A percentile compares a stretch with the other conserved stretches of the same genome.
Evolutionary conservation across 2,113 vertebrate species (phyloP).

Genomic region (Thalassarche chlororhynchos): DNA sequence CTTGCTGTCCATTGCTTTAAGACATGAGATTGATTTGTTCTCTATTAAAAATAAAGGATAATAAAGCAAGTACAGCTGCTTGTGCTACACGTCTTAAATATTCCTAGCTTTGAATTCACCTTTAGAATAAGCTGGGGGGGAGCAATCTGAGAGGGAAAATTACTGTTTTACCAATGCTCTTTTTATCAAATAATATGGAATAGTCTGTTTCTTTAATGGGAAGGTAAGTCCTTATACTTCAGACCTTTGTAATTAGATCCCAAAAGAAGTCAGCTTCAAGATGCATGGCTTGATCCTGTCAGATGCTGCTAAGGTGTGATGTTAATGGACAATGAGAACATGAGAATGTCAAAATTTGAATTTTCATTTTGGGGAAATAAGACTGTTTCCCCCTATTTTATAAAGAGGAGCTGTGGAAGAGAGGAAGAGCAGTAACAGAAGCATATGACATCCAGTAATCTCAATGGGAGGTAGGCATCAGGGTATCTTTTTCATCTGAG

Average conservation of each 20-base stretch:
- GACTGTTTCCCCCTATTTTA: background rate
- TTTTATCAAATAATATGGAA: background rate
- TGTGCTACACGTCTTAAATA: background rate
- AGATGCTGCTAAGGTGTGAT: background rate
- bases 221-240: background rate
- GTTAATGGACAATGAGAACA: background rate
- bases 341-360: background rate
- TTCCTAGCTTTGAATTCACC: background rate
- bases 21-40: background rate
- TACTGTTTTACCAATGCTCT: background rate
- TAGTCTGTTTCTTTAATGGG: background rate
- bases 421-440: background rate
- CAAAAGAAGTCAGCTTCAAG: background rate
- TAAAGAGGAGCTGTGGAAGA: background rate
- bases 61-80: background rate
- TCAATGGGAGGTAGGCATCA: background rate
- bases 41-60: background rate
- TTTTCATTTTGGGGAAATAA: background rate
- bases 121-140: background rate
- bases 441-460: background rate
- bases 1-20: background rate
- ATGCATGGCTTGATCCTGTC: rapidly evolving
- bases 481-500: background rate
- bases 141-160: background rate
- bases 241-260: background rate